Conservation (phyloP, 2,113 vertebrate genomes). For the Eira barbara region DNA sequence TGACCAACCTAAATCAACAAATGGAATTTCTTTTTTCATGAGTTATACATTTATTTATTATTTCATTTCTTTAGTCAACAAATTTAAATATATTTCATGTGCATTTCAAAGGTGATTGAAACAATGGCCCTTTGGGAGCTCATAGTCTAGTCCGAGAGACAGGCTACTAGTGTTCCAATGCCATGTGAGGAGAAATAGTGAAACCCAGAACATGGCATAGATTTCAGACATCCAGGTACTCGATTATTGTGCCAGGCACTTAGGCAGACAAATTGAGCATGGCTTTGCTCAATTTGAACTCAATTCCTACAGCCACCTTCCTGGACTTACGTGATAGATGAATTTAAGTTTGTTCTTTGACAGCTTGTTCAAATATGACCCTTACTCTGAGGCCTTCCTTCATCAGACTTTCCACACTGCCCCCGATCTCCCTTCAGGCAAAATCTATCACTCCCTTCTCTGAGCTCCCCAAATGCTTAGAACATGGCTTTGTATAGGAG, state of each 20-base stretch:
- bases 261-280: too few relatives aligned
- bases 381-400: neutral
- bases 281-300: neutral
- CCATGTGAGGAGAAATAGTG: neutral
- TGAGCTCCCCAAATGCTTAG: neutral
- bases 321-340: too few relatives aligned
- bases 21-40: neutral
- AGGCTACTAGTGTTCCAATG: neutral
- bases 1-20: neutral
- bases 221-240: neutral
- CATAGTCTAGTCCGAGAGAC: neutral
- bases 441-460: neutral
- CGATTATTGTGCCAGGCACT: accelerated
- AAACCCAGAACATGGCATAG: neutral
- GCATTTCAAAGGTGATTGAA: neutral
- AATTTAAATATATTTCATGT: neutral
- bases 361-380: neutral
- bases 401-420: neutral
- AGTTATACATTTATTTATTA: neutral
- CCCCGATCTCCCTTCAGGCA: neutral
- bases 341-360: neutral
- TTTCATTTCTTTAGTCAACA: neutral
- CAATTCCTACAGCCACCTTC: neutral
- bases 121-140: neutral
- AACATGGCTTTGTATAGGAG: accelerated